These are phyloP conservation scores for Thamnophis elegans DNA, from an alignment of 2,797 vertebrate genomes.

Conservation along the genomic window DNA sequence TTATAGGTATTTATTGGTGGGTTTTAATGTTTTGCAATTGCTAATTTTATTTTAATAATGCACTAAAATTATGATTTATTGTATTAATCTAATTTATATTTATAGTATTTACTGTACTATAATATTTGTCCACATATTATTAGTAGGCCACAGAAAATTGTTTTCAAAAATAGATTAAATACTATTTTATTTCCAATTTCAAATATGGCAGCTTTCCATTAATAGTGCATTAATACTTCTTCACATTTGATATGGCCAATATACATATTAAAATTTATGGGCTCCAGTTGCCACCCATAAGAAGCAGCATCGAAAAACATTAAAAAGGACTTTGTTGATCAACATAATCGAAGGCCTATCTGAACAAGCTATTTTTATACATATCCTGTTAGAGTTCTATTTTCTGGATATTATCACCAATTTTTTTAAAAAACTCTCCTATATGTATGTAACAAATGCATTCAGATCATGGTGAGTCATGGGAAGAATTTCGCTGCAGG, in stretches of 20 bases:
- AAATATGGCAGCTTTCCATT: not conserved
- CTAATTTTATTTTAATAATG: not conserved
- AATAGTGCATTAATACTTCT: not conserved
- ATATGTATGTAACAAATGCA: not conserved
- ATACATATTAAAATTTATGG: not conserved
- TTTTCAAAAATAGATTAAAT: not conserved
- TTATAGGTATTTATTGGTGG: not conserved
- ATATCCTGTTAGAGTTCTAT: not conserved
- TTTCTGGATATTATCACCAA: not conserved
- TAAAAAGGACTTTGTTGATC: not conserved
- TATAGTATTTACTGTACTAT: not conserved
- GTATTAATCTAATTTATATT: not conserved
- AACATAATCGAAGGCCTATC: not conserved
- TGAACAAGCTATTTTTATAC: not conserved
- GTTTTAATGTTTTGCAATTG: not conserved
- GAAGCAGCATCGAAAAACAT: not conserved
- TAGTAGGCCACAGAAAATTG: not conserved
- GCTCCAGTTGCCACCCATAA: not conserved
- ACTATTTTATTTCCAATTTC: not conserved
- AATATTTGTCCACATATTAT: not conserved
- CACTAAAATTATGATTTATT: not conserved
- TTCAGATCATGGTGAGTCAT: not conserved
- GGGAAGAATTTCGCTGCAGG: not conserved
- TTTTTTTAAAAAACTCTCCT: not conserved
- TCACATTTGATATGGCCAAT: not conserved